A percentile compares a stretch with the other conserved stretches of the same genome.
Evolutionary conservation across 2,113 vertebrate genomes (phyloP).

Genomic region (Colius striatus): DNA sequence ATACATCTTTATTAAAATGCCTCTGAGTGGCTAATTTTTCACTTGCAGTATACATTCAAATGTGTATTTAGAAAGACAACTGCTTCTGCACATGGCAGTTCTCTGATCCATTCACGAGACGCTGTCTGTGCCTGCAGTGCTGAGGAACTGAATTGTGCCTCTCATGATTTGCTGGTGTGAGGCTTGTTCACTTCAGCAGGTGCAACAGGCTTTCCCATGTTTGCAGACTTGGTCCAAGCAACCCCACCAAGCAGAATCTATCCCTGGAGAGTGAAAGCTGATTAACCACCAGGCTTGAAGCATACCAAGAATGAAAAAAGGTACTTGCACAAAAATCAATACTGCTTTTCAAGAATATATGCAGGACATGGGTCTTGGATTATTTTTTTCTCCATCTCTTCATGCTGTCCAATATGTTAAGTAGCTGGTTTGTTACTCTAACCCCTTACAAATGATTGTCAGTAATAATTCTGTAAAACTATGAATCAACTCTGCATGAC

Average conservation of each 20-base stretch:
- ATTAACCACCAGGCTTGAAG: not conserved
- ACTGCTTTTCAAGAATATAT: not conserved
- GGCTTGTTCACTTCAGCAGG: not conserved
- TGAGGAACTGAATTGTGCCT: not conserved
- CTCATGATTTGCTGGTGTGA: not conserved
- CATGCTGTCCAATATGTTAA: not conserved
- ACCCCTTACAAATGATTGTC: conserved; percentile 68
- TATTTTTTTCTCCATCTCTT: not conserved
- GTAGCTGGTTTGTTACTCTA: conserved; percentile 43
- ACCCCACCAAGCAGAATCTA: not conserved
- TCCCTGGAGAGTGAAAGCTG: not conserved
- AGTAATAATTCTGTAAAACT: conserved; percentile 77
- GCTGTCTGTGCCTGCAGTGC: not conserved
- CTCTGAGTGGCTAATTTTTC: not conserved
- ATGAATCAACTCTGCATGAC: conserved; percentile 80
- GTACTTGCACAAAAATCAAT: not conserved
- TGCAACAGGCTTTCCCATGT: conserved; percentile 1
- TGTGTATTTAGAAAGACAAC: not conserved
- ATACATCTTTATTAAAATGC: not conserved
- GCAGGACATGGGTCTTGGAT: not conserved
- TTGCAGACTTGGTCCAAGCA: not conserved
- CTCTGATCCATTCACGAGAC: rapidly evolving
- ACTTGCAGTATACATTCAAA: not conserved
- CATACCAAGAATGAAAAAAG: not conserved
- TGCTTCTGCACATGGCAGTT: not conserved